phyloP scores from a whole-genome alignment of 1,140 invertebrate genomes.

The Drosophila arizonae region DNA sequence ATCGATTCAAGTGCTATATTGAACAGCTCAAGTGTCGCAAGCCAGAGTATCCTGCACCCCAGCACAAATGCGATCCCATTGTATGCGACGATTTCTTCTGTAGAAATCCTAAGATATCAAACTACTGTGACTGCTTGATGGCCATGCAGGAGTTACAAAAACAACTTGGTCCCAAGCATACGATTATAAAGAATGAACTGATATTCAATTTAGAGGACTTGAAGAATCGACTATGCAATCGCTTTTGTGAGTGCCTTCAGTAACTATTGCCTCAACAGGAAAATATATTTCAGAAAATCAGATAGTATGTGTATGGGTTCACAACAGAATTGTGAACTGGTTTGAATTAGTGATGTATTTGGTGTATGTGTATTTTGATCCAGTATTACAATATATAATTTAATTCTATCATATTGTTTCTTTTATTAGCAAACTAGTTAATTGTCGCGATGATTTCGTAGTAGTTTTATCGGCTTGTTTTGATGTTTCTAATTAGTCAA shows the following conservation, averaged over 20 bases:
- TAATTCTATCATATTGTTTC: too few relatives aligned
- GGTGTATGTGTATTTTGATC: too few relatives aligned
- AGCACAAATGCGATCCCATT: conserved; percentile 41
- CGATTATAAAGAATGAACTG: conserved; percentile 15
- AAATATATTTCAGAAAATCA: too few relatives aligned
- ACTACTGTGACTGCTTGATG: conserved; percentile 40
- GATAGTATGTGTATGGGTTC: too few relatives aligned
- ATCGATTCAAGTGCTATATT: conserved; percentile 31
- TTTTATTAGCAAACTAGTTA: too few relatives aligned
- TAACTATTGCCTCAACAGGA: neutral
- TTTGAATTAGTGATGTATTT: too few relatives aligned
- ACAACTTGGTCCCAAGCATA: conserved; percentile 21
- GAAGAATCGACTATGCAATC: neutral
- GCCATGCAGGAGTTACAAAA: conserved; percentile 44
- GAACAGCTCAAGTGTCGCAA: conserved; percentile 23
- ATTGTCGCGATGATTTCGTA: too few relatives aligned
- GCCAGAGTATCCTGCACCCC: neutral
- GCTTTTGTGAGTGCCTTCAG: conserved; percentile 2
- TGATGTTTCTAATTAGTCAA: too few relatives aligned
- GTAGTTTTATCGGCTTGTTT: too few relatives aligned
- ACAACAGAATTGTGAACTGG: too few relatives aligned
- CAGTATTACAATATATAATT: too few relatives aligned
- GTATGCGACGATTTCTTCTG: conserved; percentile 29
- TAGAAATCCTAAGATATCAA: conserved; percentile 14
- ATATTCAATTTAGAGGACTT: conserved; percentile 22